Evolutionary conservation across 2,888 invertebrate genomes (phyloP).

Genomic region (Rhagium mordax): DNA sequence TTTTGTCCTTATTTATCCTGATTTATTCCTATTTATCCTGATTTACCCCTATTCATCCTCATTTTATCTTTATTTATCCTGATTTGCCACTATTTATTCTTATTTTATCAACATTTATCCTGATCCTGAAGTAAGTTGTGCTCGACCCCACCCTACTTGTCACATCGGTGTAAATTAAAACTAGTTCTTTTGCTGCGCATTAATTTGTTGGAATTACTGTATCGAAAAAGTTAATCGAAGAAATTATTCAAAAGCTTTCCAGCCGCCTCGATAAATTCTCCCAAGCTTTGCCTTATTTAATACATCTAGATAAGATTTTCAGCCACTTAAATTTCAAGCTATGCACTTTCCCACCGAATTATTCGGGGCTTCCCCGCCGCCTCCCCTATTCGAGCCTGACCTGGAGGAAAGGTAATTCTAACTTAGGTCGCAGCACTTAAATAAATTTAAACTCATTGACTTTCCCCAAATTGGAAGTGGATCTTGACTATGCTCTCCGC

Average conservation of each 20-base stretch:
- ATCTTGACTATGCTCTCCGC: slow-evolving; percentile 45
- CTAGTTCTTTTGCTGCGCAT: no score
- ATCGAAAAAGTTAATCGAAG: neutral
- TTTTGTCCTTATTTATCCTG: no score
- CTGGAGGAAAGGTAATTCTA: slow-evolving; percentile 29
- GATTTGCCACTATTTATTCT: no score
- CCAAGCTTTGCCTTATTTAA: slow-evolving; percentile 20
- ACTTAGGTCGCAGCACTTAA: slow-evolving; percentile 37
- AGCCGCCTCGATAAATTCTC: slow-evolving; percentile 13
- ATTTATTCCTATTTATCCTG: no score
- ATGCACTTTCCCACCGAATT: slow-evolving; percentile 20
- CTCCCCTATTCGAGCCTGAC: slow-evolving; percentile 20
- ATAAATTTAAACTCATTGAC: slow-evolving; percentile 53
- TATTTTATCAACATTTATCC: no score
- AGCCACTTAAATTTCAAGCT: slow-evolving; percentile 8
- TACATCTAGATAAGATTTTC: slow-evolving; percentile 21
- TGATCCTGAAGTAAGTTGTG: no score
- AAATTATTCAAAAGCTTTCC: slow-evolving; percentile 22
- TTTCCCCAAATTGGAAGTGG: slow-evolving; percentile 51
- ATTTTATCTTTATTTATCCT: no score
- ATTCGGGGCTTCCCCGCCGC: slow-evolving; percentile 1
- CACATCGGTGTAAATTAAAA: no score
- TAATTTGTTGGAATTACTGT: slow-evolving; percentile 3
- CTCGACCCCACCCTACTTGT: no score
- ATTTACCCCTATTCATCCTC: no score